Evolutionary conservation across 2,113 vertebrate genomes (phyloP).

Genomic region (Halcyon malimbica): DNA sequence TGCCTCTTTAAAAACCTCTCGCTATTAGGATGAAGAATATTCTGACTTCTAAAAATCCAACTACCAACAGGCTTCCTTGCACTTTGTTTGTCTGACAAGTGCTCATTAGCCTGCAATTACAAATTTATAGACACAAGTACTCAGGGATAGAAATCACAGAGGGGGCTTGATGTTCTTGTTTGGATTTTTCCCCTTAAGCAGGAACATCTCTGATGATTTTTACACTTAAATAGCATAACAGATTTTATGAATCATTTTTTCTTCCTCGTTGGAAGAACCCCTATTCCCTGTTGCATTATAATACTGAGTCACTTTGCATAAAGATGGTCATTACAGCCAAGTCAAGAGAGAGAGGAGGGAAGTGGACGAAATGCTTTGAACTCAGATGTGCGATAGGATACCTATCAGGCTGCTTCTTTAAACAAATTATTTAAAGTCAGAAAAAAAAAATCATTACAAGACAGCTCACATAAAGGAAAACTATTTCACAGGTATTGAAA

Average conservation of each 20-base stretch:
- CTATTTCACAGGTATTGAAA: not conserved
- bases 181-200: not conserved
- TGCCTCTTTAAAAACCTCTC: not conserved
- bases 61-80: not conserved
- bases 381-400: accelerated
- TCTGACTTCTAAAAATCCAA: not conserved
- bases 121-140: not conserved
- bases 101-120: not conserved
- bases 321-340: not conserved
- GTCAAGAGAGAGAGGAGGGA: not conserved
- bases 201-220: slow-evolving; percentile 2
- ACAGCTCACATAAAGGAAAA: not conserved
- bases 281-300: slow-evolving; percentile 7
- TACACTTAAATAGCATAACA: not conserved
- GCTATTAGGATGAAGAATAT: not conserved
- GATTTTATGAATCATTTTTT: slow-evolving; percentile 42
- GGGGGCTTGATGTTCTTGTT: not conserved
- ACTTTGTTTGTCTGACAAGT: not conserved
- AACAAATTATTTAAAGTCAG: not conserved
- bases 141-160: not conserved
- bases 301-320: slow-evolving; percentile 10
- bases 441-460: not conserved
- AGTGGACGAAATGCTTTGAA: not conserved
- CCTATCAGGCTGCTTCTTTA: not conserved
- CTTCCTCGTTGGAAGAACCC: slow-evolving; percentile 2